Conservation (phyloP, 1,140 invertebrate genomes). For the Lepidostoma basale region DNA sequence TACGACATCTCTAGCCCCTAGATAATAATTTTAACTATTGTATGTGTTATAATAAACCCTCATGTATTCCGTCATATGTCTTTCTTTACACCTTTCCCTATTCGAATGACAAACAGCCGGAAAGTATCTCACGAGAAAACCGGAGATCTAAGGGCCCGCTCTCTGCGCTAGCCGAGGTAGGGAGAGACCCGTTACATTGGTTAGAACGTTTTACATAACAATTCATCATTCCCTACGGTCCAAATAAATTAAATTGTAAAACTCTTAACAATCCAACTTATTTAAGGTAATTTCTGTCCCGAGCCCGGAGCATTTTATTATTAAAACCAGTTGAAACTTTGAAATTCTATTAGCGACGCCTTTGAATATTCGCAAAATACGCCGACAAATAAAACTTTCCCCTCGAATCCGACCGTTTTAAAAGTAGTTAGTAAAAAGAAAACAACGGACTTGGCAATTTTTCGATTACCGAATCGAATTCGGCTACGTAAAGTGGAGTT, state of each 20-base stretch:
- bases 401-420: slow-evolving; percentile 4
- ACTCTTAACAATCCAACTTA: slow-evolving; percentile 43
- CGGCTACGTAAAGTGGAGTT: background rate
- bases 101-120: no score
- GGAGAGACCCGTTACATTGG: no score
- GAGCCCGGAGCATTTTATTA: slow-evolving; percentile 42
- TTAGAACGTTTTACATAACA: no score
- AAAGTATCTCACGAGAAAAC: no score
- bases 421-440: slow-evolving; percentile 16
- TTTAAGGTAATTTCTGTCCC: slow-evolving; percentile 43
- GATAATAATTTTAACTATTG: no score
- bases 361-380: slow-evolving; percentile 43
- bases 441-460: background rate
- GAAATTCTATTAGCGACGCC: slow-evolving; percentile 40
- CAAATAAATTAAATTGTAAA: slow-evolving; percentile 43
- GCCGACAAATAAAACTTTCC: slow-evolving; percentile 33
- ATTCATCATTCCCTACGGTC: slow-evolving; percentile 29
- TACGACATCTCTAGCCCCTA: no score
- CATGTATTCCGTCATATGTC: no score
- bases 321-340: slow-evolving; percentile 41
- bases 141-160: no score
- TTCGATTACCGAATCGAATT: slow-evolving; percentile 4
- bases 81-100: no score
- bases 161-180: no score
- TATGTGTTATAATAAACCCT: no score